Evolutionary conservation across 2,888 invertebrate species (phyloP).

Genomic region (Tineola bisselliella): DNA sequence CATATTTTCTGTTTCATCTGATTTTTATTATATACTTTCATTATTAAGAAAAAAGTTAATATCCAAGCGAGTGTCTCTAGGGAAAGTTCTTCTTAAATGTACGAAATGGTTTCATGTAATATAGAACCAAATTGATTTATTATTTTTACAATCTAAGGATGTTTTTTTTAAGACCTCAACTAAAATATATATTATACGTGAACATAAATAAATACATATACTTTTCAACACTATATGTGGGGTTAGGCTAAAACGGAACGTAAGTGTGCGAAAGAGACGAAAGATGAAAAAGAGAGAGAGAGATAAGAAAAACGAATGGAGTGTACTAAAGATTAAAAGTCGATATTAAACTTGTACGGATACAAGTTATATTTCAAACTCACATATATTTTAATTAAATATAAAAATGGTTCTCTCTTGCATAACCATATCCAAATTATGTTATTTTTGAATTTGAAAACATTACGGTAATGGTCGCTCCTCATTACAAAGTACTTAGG

Average conservation of each 20-base stretch:
- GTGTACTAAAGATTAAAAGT: too few species aligned
- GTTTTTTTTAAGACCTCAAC: too few species aligned
- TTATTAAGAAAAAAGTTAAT: conserved; percentile 8
- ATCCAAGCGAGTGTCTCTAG: conserved; percentile 4
- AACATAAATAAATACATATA: too few species aligned
- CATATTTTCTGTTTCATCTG: background rate
- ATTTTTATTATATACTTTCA: conserved; percentile 8
- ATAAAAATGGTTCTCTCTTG: background rate
- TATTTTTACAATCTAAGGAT: too few species aligned
- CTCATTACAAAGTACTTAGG: conserved; percentile 12
- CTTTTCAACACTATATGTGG: too few species aligned
- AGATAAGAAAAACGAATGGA: too few species aligned
- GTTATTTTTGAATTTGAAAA: conserved; percentile 9
- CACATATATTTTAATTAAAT: background rate
- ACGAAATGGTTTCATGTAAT: background rate
- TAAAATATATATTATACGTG: too few species aligned
- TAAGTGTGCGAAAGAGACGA: too few species aligned
- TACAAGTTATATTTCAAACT: too few species aligned
- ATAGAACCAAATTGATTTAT: background rate
- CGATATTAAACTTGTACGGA: background rate
- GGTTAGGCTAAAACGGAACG: too few species aligned
- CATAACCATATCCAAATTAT: background rate
- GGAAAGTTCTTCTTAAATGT: background rate
- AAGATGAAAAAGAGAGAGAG: too few species aligned
- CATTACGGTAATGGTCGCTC: conserved; percentile 10